A percentile compares a stretch with the other conserved stretches of the same genome.
Evolutionary conservation across 1,140 invertebrate genomes (phyloP).

Genomic region (Caenorhabditis briggsae): DNA sequence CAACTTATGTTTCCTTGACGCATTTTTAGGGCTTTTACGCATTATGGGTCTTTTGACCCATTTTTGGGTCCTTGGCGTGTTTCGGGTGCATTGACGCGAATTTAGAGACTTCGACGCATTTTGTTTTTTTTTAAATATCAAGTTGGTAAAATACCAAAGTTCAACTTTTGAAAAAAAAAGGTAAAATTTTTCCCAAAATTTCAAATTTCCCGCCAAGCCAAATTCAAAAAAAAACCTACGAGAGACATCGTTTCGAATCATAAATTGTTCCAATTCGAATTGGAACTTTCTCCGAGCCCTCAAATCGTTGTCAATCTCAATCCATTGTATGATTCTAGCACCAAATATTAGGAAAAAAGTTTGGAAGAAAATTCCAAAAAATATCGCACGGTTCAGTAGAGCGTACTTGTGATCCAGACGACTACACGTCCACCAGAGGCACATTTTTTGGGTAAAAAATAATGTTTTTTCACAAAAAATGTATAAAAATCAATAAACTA

Average conservation of each 20-base stretch:
- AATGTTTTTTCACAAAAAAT: no score
- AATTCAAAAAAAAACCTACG: conserved; percentile 17
- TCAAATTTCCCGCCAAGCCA: neutral
- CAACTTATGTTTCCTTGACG: no score
- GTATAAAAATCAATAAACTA: no score
- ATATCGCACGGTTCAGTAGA: conserved; percentile 19
- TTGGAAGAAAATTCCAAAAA: conserved; percentile 25
- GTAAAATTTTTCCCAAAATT: neutral
- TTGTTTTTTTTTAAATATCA: no score
- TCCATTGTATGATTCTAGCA: conserved; percentile 8
- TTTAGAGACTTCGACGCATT: no score
- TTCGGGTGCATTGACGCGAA: no score
- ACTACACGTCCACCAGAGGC: conserved; percentile 25
- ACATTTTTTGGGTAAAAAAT: neutral
- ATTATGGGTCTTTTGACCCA: no score
- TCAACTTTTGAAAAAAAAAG: no score
- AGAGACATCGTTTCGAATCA: conserved; percentile 5
- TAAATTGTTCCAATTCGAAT: conserved; percentile 8
- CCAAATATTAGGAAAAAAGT: conserved; percentile 11
- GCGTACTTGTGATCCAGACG: conserved; percentile 37
- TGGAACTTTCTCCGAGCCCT: conserved; percentile 4
- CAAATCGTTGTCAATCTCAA: conserved; percentile 46
- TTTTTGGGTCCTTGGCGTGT: no score
- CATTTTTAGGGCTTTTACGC: no score
- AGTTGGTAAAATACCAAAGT: no score